Conservation (phyloP, 64 coral and sea anemone genomes). For the Hydrozoanthus tunicans region DNA sequence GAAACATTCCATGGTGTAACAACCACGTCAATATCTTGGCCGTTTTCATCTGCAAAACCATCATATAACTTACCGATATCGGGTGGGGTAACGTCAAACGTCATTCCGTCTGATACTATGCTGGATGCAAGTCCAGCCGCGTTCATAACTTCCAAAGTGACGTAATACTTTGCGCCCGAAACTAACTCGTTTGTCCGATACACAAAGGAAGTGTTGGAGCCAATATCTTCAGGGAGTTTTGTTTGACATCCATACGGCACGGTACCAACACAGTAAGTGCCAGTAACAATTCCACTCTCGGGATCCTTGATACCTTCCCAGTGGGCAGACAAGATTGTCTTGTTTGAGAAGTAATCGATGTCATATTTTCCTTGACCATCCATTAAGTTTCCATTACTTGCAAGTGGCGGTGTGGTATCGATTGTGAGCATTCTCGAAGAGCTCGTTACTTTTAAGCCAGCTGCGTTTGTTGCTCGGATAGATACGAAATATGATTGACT, state of each 20-base stretch:
- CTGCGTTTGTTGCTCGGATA: slow-evolving; percentile 61
- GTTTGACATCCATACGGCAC: slow-evolving; percentile 79
- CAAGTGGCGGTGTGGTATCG: slow-evolving; percentile 64
- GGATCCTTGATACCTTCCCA: slow-evolving; percentile 71
- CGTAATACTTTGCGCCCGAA: slow-evolving; percentile 62
- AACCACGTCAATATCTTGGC: slow-evolving; percentile 60
- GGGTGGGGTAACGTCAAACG: slow-evolving; percentile 67
- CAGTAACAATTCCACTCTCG: slow-evolving; percentile 69
- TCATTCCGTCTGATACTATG: slow-evolving; percentile 75
- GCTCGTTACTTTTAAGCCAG: slow-evolving; percentile 46
- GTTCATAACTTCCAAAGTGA: slow-evolving; percentile 68
- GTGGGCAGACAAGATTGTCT: slow-evolving; percentile 27
- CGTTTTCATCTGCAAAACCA: slow-evolving; percentile 34
- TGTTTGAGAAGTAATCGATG: slow-evolving; percentile 61
- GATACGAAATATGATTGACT: slow-evolving; percentile 54
- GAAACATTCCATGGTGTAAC: slow-evolving; percentile 77
- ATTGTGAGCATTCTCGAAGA: slow-evolving; percentile 47
- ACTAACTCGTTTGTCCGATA: slow-evolving; percentile 50
- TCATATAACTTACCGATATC: slow-evolving; percentile 67
- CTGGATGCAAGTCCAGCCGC: slow-evolving; percentile 61
- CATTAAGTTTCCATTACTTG: slow-evolving; percentile 27
- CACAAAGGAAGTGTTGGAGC: slow-evolving; percentile 45
- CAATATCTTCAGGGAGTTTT: slow-evolving; percentile 41
- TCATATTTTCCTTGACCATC: slow-evolving; percentile 43
- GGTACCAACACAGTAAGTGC: slow-evolving; percentile 72